Evolutionary conservation across 2,113 vertebrate species (phyloP).

Genomic region (Eptesicus fuscus): DNA sequence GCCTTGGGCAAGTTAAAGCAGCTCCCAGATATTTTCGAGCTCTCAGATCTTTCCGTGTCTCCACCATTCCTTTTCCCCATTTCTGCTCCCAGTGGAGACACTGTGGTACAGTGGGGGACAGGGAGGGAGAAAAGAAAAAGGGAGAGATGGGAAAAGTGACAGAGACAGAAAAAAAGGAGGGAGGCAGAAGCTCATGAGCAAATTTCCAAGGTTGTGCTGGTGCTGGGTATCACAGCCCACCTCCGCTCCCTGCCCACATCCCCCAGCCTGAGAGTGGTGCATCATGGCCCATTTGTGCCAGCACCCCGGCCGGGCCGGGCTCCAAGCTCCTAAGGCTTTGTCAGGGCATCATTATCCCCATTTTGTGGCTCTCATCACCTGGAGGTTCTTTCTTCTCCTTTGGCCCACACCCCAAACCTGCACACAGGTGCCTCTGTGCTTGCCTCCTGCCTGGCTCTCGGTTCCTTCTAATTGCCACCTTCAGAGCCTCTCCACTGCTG

Average conservation of each 20-base stretch:
- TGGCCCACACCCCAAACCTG: not conserved
- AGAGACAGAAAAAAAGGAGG: conserved; percentile 12
- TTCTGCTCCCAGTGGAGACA: not conserved
- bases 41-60: not conserved
- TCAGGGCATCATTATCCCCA: conserved; percentile 59
- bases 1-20: not conserved
- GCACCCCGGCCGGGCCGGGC: not conserved
- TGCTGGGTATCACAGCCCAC: not conserved
- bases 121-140: not conserved
- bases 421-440: not conserved
- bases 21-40: not conserved
- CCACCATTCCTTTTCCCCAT: not conserved
- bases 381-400: conserved; percentile 42
- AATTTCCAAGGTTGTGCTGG: not conserved
- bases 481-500: not conserved
- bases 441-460: not conserved
- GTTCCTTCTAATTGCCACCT: not conserved
- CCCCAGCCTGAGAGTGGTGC: not conserved
- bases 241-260: not conserved
- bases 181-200: conserved; percentile 41
- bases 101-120: not conserved
- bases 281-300: not conserved
- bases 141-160: not conserved
- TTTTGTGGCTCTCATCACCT: conserved; percentile 39
- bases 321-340: conserved; percentile 14